Conservation (phyloP, 2,113 vertebrate species). For the Calyptommatus sinebrachiatus region DNA sequence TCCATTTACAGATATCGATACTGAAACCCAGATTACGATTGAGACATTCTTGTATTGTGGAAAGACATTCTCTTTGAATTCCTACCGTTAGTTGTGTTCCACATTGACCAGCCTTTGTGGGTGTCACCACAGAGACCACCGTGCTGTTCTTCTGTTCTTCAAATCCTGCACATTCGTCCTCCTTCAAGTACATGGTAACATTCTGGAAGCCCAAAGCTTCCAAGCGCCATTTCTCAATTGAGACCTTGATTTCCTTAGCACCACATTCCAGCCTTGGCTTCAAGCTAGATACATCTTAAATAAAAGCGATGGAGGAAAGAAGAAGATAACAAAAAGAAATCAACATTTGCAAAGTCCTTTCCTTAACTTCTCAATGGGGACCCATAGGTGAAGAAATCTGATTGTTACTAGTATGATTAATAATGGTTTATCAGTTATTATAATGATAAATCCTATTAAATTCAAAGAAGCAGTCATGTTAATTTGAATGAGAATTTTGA, state of each 20-base stretch:
- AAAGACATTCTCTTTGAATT: background rate
- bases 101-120: slow-evolving; percentile 28
- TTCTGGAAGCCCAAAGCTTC: slow-evolving; percentile 37
- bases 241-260: slow-evolving; percentile 46
- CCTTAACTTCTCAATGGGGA: background rate
- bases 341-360: background rate
- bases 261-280: slow-evolving; percentile 39
- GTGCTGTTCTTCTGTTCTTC: slow-evolving; percentile 6
- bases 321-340: background rate
- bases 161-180: slow-evolving; percentile 42
- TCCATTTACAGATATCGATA: background rate
- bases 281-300: slow-evolving; percentile 38
- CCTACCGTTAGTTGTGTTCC: slow-evolving; percentile 37
- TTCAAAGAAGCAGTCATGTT: no score
- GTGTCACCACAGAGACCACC: slow-evolving; percentile 48
- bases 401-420: no score
- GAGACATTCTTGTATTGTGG: background rate
- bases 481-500: no score
- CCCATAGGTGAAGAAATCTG: no score
- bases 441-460: no score
- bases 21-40: background rate
- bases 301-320: background rate
- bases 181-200: slow-evolving; percentile 42
- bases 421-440: no score
- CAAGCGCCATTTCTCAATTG: slow-evolving; percentile 46